Base-by-base conservation (phyloP, 2,888 invertebrate genomes). In the Lottia gigantea region DNA sequence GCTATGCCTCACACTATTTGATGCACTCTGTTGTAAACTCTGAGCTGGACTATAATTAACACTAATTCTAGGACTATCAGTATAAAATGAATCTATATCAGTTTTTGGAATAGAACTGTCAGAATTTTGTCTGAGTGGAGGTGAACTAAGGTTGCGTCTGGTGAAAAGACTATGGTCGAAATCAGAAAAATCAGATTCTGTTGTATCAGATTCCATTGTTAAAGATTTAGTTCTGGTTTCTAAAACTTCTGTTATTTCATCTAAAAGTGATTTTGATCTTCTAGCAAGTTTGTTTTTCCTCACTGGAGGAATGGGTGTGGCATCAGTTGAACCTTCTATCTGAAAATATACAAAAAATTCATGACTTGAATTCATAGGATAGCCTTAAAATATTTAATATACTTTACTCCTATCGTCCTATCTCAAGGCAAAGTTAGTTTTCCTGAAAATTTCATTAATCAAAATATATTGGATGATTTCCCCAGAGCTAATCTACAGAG, bases 121-220 rank as follows among this genome's bases (percentile, higher is more conserved):
- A 23, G 55, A 8, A 23, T 55, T 55, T 46, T 55, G 69, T 45
- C 65, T 64, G n/a, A 70, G 49, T 4, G 68, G 68, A 11, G 74
- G 71, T 31, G 76, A 73, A 8, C 64, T 66, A 0, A 74, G 47
- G 40, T 49, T 47, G 45, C 70, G 68, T 14, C 66, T 68, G 64
- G 73, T 74, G 46, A 76, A 75, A 11, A 67, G 66, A 45, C 73
- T 75, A 2, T 63, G 67, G n/a, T 80, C 80, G 73, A 77, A 76
- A 64, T 82, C 82, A 6, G 82, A 82, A 15, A 77, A 73, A 62
- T 82, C 82, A 0, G 82, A 80, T 55, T 80, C 80, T 25, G 79
- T 78, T 23, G 72, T 70, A 45, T 79, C 79, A 64, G 76, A 75
- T 25, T 77, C 76, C 76, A 78, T 78, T 19, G 11, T 74, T 49